These are phyloP conservation scores for Lepidocolaptes lacrymiger DNA, from an alignment of 2,797 vertebrate genomes.

Conservation along the genomic window DNA sequence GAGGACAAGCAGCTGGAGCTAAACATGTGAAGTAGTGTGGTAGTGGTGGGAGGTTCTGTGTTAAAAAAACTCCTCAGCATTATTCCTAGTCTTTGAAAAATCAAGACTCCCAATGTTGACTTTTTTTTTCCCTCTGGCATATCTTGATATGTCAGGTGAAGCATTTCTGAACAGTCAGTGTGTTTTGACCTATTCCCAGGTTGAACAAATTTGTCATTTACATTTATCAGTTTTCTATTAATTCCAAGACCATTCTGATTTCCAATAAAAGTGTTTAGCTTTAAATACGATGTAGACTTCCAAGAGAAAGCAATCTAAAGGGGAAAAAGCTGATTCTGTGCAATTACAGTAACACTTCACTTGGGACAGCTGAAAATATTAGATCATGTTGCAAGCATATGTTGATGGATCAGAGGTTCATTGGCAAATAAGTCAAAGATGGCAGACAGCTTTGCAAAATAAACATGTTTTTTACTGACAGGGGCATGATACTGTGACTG, in stretches of 20 bases:
- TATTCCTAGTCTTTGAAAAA: neutral
- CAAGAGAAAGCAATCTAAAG: neutral
- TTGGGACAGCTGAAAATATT: neutral
- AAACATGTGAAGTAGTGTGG: rapidly evolving
- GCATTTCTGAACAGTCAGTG: neutral
- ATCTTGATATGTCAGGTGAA: neutral
- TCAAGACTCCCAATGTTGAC: neutral
- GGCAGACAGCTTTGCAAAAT: neutral
- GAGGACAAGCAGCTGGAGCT: neutral
- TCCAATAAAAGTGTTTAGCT: neutral
- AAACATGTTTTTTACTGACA: neutral
- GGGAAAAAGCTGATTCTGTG: neutral
- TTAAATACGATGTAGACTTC: neutral
- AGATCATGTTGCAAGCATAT: neutral
- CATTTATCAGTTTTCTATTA: neutral
- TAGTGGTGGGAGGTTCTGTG: too few relatives aligned
- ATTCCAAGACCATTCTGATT: neutral
- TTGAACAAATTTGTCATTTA: neutral
- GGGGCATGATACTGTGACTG: neutral
- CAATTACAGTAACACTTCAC: neutral
- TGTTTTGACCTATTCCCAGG: neutral
- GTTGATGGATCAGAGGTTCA: neutral
- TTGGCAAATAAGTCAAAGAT: neutral
- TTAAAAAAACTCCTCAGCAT: rapidly evolving
- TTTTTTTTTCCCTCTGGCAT: neutral